Evolutionary conservation across 2,113 vertebrate species (phyloP), one percentile per base, ranked within the genome.

Genomic region (Uropsilus gracilis): DNA sequence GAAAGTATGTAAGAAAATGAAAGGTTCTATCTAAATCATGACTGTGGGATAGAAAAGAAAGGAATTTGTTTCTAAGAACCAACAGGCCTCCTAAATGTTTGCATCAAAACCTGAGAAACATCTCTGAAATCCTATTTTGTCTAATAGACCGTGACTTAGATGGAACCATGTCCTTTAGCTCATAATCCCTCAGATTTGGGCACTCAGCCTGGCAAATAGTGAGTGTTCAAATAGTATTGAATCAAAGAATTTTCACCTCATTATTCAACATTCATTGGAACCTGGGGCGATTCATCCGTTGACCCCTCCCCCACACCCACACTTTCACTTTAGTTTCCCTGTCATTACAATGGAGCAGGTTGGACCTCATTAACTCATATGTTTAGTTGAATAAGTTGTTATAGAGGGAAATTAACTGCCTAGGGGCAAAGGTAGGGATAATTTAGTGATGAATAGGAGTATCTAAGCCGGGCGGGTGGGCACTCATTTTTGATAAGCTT

Each of bases 371-470:
- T 55, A 89, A 87, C 34, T 83, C 32, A 55, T 57, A n/a, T 26
- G 53, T 72, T 61, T 89, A 95, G 14, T 75, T 44, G 42, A 91
- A 61, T 71, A 26, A 66, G 73, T 5, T 92, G 57, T 75, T 86
- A 94, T 32, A 37, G 53, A 59, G 80, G 71, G 53, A 94, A 95
- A 94, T 84, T 73, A 85, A 89, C 91, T 61, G 89, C 80, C 44
- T 71, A 44, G 55, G 55, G 53, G 64, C 94, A 94, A 96, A 96
- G 61, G 87, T 81, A 81, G 37, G 59, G 78, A 61, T 61, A 87
- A 37, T 46, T 68, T 8, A 34, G 46, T 16, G 83, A 64, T 59
- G 89, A 86, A 86, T 18, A 59, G 63, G 32, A 78, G 57, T 4
- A 50, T 88, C 26, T 55, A 8, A 18, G 44, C 0, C 24, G n/a